Evolutionary conservation across 2,888 invertebrate genomes (phyloP).

Genomic region (Pediacus dermestoides): DNA sequence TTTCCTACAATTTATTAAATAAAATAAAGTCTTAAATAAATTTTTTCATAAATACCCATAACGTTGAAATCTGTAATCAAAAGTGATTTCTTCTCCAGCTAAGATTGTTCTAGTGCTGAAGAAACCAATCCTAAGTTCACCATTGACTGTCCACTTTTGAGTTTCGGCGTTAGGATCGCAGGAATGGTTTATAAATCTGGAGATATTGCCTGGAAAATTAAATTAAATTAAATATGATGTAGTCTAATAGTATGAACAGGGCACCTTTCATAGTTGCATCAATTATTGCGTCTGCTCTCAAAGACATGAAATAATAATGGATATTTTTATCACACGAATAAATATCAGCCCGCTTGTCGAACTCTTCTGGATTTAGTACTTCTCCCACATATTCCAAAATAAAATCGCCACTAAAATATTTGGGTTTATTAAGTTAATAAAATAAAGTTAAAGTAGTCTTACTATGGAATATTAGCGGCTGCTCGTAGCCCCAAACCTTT

Average conservation of each 20-base stretch:
- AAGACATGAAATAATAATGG: conserved; percentile 97
- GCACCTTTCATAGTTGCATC: conserved; percentile 92
- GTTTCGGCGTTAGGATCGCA: conserved; percentile 99
- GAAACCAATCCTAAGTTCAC: conserved; percentile 92
- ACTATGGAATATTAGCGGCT: conserved; percentile 68
- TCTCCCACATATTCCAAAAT: conserved; percentile 99
- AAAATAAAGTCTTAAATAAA: conserved; percentile 4
- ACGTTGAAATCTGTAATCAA: conserved; percentile 97
- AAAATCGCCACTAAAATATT: conserved; percentile 74
- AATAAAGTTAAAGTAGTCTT: conserved; percentile 47
- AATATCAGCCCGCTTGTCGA: conserved; percentile 79
- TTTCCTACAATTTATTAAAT: conserved; percentile 58
- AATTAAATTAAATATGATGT: conserved; percentile 2
- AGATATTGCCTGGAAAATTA: conserved; percentile 68
- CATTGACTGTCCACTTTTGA: conserved; percentile 95
- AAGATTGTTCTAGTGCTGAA: conserved; percentile 82
- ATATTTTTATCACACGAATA: conserved; percentile 87
- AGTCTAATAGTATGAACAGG: not conserved
- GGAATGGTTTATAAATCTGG: conserved; percentile 97
- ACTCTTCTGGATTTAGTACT: conserved; percentile 86
- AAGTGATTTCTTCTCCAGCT: conserved; percentile 93
- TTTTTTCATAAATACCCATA: conserved; percentile 69
- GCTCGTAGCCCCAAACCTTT: conserved; percentile 95
- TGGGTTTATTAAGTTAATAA: conserved; percentile 8
- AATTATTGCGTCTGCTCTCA: conserved; percentile 89